Percentiles rank a stretch among this genome's conserved stretches.
phyloP scores from a whole-genome alignment of 2,113 vertebrate species.

The Percina caprodes region DNA sequence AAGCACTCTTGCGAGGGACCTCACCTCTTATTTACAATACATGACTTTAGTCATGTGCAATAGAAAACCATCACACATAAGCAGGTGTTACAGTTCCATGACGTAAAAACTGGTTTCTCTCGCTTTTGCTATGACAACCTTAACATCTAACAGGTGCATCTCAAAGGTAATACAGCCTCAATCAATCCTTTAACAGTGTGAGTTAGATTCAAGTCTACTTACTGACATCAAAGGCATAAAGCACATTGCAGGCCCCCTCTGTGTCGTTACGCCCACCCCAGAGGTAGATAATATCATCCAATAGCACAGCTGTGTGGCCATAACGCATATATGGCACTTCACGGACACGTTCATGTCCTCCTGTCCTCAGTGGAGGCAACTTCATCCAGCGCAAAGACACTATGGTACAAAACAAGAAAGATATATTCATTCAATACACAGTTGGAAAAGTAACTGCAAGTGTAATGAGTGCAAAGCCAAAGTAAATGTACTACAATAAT shows the following conservation, averaged over 20 bases:
- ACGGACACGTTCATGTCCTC: conserved; percentile 86
- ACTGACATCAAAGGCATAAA: conserved; percentile 99
- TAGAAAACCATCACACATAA: conserved; percentile 15
- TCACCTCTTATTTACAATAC: conserved; percentile 3
- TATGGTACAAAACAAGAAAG: conserved; percentile 59
- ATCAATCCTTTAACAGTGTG: conserved; percentile 8
- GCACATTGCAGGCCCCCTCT: conserved; percentile 97
- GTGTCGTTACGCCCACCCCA: conserved; percentile 99
- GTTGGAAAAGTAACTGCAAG: not conserved
- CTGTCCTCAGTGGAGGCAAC: conserved; percentile 91
- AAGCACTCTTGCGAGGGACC: not conserved
- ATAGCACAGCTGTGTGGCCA: conserved; percentile 96
- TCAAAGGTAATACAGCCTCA: conserved; percentile 34
- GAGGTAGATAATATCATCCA: conserved; percentile 95
- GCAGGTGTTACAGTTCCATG: conserved; percentile 37
- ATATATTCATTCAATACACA: not conserved
- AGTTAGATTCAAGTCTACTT: conserved; percentile 79
- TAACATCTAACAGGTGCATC: conserved; percentile 45
- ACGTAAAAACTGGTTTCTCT: conserved; percentile 13
- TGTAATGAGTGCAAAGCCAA: not conserved
- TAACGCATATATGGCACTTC: conserved; percentile 99
- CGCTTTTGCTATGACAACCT: not conserved
- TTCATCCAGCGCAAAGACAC: conserved; percentile 98
- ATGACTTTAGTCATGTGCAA: not conserved
- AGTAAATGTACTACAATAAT: not conserved